phyloP scores from a whole-genome alignment of 1,140 invertebrate genomes.

The Diuraphis noxia region DNA sequence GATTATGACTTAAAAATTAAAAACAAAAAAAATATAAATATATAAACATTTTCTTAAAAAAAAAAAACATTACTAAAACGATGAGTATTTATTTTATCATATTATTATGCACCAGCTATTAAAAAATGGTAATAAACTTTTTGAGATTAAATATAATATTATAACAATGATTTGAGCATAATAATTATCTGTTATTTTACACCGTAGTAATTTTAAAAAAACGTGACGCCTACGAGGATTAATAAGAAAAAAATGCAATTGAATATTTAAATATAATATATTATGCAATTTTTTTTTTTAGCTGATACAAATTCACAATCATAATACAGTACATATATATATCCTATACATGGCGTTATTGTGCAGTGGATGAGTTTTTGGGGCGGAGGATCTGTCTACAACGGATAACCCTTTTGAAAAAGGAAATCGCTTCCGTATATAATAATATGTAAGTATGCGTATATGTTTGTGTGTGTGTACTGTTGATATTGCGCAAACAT shows the following conservation, averaged over 20 bases:
- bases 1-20: background rate
- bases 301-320: background rate
- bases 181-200: no score
- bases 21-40: background rate
- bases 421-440: background rate
- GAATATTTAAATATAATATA: background rate
- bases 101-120: no score
- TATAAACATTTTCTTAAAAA: background rate
- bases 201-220: background rate
- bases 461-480: background rate
- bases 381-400: background rate
- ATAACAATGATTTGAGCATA: background rate
- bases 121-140: background rate
- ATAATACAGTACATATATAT: no score
- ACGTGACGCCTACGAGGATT: background rate
- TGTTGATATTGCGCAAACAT: conserved; percentile 1
- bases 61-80: background rate
- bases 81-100: no score
- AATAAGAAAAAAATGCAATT: background rate
- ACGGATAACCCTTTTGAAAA: background rate
- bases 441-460: background rate
- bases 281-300: background rate
- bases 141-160: background rate
- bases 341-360: background rate
- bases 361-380: conserved; percentile 9